Base-by-base conservation (phyloP, 2,797 vertebrate species). In the Ciconia nigra region DNA sequence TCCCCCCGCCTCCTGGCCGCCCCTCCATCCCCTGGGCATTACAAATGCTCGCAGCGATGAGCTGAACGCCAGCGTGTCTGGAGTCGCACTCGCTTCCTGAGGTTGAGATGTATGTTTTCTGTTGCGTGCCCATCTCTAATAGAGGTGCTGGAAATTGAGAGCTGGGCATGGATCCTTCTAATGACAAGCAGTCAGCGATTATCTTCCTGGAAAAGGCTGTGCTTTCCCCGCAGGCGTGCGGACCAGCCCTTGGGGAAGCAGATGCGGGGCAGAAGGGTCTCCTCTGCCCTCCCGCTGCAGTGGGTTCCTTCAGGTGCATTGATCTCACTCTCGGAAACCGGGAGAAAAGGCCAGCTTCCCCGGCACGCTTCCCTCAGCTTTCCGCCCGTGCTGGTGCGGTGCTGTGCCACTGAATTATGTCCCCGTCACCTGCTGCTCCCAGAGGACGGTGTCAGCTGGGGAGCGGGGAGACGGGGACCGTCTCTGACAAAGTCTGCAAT, bases 301-400 rank as follows among this genome's bases (percentile, higher is more conserved):
- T 35, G 28, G 5, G 20, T 39, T 58, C 39, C 28, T 71, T 37
- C 13, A 4, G 41, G 13, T 15, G 9, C 9, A 1, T 49, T 37
- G 5, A 10, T 29, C 55, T 29, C 11, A 0, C 1, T 13, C 35
- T n/a, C 5, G 2, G 76, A 37, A 74, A 17, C 5, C 0, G 0
- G 42, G 33, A 44, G 12, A n/a, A 62, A 20, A 26, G 33, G 2
- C 22, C 41, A 10, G 15, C 39, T 13, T 21, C 33, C 31, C 15
- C 3, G 1, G 22, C 1, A 1, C 10, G 37, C 72, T 19, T 26
- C 37, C 57, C 2, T 4, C 41, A 28, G 55, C 33, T 4, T 2
- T 8, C 18, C 9, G 9, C 10, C 6, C 7, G 4, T 12, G 26
- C 72, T 3, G 5, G 9, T 3, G 0, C 3, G 1, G 4, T 20